Conservation (phyloP, 2,888 invertebrate genomes). For the Myathropa florea region DNA sequence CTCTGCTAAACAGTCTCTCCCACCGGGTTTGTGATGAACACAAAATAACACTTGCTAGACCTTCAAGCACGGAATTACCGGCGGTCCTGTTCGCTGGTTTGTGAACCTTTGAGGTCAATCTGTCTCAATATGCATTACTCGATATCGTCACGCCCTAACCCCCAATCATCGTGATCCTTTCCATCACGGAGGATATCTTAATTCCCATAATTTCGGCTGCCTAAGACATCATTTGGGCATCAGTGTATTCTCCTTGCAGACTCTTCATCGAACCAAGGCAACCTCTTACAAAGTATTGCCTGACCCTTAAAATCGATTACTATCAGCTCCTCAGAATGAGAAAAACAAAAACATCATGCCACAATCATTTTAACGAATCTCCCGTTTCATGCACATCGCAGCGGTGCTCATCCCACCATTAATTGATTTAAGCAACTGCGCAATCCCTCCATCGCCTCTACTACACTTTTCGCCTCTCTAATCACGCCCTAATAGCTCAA, state of each 20-base stretch:
- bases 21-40: too few relatives aligned
- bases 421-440: conserved; percentile 34
- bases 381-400: neutral
- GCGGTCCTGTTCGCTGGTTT: too few relatives aligned
- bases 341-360: too few relatives aligned
- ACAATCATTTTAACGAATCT: neutral
- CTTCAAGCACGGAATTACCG: too few relatives aligned
- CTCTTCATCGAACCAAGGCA: too few relatives aligned
- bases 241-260: too few relatives aligned
- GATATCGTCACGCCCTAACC: neutral
- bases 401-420: too few relatives aligned
- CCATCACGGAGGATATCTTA: neutral
- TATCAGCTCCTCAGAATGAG: neutral
- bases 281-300: too few relatives aligned
- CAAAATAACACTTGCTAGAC: too few relatives aligned
- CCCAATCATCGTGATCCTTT: neutral
- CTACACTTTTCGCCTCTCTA: too few relatives aligned
- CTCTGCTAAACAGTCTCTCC: too few relatives aligned
- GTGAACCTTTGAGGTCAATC: neutral
- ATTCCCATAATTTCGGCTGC: neutral
- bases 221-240: neutral
- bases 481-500: conserved; percentile 60
- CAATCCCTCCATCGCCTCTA: neutral
- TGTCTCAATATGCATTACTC: neutral
- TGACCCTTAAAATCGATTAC: neutral